These are phyloP conservation scores for Eupithecia dodoneata DNA, from an alignment of 2,888 invertebrate genomes.

Conservation along the genomic window DNA sequence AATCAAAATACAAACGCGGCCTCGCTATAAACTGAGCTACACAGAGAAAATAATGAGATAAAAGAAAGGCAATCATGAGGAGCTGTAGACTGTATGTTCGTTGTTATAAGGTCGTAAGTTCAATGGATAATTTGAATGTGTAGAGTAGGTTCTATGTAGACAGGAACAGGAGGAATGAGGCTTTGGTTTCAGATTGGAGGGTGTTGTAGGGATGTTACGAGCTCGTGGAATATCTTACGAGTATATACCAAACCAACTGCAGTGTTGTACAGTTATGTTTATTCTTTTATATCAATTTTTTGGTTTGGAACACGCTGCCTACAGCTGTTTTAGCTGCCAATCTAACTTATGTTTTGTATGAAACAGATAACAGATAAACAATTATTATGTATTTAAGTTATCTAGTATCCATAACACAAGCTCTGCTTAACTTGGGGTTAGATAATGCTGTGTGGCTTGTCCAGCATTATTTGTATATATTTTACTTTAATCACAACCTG, in stretches of 20 bases:
- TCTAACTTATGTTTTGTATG: too few relatives aligned
- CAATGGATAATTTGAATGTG: neutral
- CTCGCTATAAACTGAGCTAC: neutral
- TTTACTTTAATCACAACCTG: too few relatives aligned
- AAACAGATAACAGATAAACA: too few relatives aligned
- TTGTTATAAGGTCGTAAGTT: conserved; percentile 10
- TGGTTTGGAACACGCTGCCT: neutral
- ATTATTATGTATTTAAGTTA: too few relatives aligned
- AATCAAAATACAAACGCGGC: neutral
- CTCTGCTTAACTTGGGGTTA: too few relatives aligned
- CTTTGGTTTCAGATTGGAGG: conserved; percentile 10
- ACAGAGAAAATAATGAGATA: neutral
- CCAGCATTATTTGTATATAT: too few relatives aligned
- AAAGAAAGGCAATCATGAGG: neutral
- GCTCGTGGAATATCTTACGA: neutral
- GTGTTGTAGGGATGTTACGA: too few relatives aligned
- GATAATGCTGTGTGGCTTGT: too few relatives aligned
- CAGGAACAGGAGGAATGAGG: conserved; percentile 13
- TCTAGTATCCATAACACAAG: too few relatives aligned
- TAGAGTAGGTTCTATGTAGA: neutral
- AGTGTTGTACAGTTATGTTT: neutral
- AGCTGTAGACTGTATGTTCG: conserved; percentile 5
- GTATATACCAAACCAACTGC: neutral
- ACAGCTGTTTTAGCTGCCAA: too few relatives aligned
- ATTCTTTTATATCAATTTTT: neutral